These are phyloP conservation scores for Ophraella communa DNA, from an alignment of 2,888 invertebrate species.

Conservation along the genomic window DNA sequence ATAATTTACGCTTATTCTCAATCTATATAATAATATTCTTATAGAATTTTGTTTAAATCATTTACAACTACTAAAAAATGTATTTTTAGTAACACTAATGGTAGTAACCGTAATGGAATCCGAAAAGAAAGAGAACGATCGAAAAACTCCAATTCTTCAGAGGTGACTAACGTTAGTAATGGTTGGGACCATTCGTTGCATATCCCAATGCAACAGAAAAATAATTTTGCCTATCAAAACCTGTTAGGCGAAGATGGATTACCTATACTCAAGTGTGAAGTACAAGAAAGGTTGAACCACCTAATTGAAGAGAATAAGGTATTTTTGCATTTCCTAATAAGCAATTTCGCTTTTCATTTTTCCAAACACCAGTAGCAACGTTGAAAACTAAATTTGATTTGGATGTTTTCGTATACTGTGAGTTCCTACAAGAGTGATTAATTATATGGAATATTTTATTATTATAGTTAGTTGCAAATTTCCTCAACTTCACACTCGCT, in stretches of 20 bases:
- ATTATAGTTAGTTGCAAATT: no score
- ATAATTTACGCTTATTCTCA: no score
- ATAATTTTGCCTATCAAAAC: conserved; percentile 44
- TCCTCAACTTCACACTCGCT: no score
- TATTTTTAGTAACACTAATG: conserved; percentile 11
- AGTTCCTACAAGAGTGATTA: no score
- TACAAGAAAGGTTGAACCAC: conserved; percentile 80
- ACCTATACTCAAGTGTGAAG: conserved; percentile 72
- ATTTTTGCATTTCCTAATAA: conserved; percentile 27
- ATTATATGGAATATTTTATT: no score
- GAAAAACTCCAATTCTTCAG: conserved; percentile 61
- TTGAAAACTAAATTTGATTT: no score
- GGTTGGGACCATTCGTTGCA: conserved; percentile 52
- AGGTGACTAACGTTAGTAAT: conserved; percentile 59
- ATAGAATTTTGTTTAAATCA: no score
- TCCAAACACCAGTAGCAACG: no score
- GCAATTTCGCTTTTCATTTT: no score
- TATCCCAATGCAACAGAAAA: conserved; percentile 45
- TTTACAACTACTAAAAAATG: neutral
- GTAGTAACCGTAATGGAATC: conserved; percentile 21
- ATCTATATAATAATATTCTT: no score
- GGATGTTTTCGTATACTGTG: no score
- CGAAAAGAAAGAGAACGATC: conserved; percentile 38
- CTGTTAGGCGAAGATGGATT: conserved; percentile 75
- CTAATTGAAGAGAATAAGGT: conserved; percentile 84